Evolutionary conservation across 2,888 invertebrate species (phyloP).

Genomic region (Nectonema munidae): DNA sequence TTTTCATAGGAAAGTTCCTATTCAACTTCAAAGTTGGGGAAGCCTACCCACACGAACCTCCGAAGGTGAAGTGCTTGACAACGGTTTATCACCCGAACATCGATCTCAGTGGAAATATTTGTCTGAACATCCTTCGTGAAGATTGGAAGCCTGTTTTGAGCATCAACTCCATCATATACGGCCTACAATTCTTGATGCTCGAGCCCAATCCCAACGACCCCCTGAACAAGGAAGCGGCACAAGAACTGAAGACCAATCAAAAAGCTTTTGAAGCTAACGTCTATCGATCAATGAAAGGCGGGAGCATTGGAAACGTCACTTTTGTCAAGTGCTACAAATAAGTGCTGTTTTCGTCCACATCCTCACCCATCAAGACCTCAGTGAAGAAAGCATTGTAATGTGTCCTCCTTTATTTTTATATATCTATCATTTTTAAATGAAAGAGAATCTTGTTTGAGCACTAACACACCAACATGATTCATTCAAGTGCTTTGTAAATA

Average conservation of each 20-base stretch:
- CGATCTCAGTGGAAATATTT: conserved; percentile 83
- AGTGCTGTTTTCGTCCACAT: no score
- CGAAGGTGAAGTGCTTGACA: conserved; percentile 89
- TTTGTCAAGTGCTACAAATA: conserved; percentile 52
- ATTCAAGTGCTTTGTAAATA: no score
- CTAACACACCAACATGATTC: no score
- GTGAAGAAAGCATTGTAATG: no score
- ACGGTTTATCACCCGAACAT: conserved; percentile 92
- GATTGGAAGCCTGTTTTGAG: conserved; percentile 97
- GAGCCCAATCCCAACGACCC: conserved; percentile 97
- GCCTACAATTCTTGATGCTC: conserved; percentile 57
- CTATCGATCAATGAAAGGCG: conserved; percentile 71
- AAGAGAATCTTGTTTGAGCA: no score
- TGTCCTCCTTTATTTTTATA: no score
- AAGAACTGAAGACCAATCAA: conserved; percentile 67
- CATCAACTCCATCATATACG: conserved; percentile 83
- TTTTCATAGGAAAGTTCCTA: conserved; percentile 46
- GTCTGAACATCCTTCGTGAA: conserved; percentile 68
- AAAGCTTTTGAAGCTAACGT: conserved; percentile 79
- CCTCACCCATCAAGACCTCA: no score
- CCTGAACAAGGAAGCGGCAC: conserved; percentile 83
- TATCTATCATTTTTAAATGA: no score
- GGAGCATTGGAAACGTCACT: conserved; percentile 62
- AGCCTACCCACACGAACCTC: conserved; percentile 87
- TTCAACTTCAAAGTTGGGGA: conserved; percentile 92